A percentile compares a stretch with the other conserved stretches of the same genome.
Conservation (phyloP, 2,888 invertebrate species). For the Archips xylosteana region DNA sequence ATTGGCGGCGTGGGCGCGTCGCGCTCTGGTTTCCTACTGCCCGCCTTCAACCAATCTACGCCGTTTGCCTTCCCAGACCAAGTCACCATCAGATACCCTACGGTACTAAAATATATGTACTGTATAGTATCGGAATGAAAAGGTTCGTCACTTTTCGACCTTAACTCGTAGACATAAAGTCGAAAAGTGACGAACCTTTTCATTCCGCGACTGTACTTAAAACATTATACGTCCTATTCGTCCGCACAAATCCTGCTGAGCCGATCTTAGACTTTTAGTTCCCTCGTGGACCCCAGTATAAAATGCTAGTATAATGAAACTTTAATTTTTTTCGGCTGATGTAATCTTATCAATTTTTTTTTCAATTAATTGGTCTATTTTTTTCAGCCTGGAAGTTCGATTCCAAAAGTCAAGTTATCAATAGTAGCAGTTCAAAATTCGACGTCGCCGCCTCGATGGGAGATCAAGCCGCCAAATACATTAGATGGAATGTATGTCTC, state of each 20-base stretch:
- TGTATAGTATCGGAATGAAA: too few relatives aligned
- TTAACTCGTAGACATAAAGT: too few relatives aligned
- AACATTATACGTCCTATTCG: too few relatives aligned
- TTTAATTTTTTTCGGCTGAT: too few relatives aligned
- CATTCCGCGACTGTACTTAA: too few relatives aligned
- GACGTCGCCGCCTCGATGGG: slow-evolving; percentile 87
- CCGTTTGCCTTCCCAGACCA: slow-evolving; percentile 91
- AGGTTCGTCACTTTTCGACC: too few relatives aligned
- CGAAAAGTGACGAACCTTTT: too few relatives aligned
- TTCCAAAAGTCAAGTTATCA: slow-evolving; percentile 94
- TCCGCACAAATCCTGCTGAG: neutral
- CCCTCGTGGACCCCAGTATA: neutral
- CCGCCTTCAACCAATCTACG: slow-evolving; percentile 73
- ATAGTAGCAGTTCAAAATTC: slow-evolving; percentile 91
- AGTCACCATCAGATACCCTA: slow-evolving; percentile 93
- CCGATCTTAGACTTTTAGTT: neutral
- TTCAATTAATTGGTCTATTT: neutral
- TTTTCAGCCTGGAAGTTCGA: slow-evolving; percentile 91
- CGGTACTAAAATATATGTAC: slow-evolving; percentile 78
- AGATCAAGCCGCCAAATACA: slow-evolving; percentile 90
- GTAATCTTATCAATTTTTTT: neutral
- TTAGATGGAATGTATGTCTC: slow-evolving; percentile 92
- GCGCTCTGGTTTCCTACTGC: slow-evolving; percentile 79
- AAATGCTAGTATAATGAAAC: neutral
- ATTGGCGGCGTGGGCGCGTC: slow-evolving; percentile 87